phyloP scores from a whole-genome alignment of 2,888 invertebrate species.

The Anorthoa munda region DNA sequence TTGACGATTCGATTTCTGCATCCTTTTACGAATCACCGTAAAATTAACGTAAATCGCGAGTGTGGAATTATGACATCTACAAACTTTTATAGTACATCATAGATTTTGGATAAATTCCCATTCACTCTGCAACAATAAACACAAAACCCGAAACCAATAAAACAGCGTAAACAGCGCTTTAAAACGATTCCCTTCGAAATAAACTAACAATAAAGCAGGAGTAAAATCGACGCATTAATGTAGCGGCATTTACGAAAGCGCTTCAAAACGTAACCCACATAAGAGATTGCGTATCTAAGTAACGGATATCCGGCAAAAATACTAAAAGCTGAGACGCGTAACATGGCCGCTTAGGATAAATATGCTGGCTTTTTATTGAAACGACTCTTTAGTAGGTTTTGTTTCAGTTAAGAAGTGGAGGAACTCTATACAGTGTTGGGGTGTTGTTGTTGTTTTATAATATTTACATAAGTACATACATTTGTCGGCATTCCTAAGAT shows the following conservation, averaged over 20 bases:
- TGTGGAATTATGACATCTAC: constrained; percentile 36
- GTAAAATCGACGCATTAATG: constrained; percentile 60
- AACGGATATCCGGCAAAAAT: constrained; percentile 64
- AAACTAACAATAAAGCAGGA: constrained; percentile 50
- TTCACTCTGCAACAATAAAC: constrained; percentile 31
- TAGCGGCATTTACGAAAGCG: constrained; percentile 47
- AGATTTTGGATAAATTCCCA: constrained; percentile 6
- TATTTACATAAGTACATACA: no score
- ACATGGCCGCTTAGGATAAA: constrained; percentile 55
- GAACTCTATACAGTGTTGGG: neutral
- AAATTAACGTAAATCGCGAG: constrained; percentile 23
- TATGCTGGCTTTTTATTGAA: constrained; percentile 44
- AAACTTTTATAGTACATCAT: constrained; percentile 27
- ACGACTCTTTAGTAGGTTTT: constrained; percentile 14
- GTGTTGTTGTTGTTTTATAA: neutral
- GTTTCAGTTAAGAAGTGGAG: constrained; percentile 9
- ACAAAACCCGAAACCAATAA: constrained; percentile 19
- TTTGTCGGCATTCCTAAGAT: no score
- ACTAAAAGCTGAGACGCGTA: constrained; percentile 65
- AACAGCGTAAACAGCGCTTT: constrained; percentile 29
- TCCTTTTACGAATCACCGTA: constrained; percentile 14
- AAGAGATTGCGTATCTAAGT: constrained; percentile 65
- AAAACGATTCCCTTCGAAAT: constrained; percentile 39
- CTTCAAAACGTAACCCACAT: constrained; percentile 54
- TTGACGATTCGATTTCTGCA: constrained; percentile 1